Percentiles rank a stretch among this genome's conserved stretches.
Evolutionary conservation across 2,797 vertebrate genomes (phyloP).

Genomic region (Schizopygopsis malacanthus): DNA sequence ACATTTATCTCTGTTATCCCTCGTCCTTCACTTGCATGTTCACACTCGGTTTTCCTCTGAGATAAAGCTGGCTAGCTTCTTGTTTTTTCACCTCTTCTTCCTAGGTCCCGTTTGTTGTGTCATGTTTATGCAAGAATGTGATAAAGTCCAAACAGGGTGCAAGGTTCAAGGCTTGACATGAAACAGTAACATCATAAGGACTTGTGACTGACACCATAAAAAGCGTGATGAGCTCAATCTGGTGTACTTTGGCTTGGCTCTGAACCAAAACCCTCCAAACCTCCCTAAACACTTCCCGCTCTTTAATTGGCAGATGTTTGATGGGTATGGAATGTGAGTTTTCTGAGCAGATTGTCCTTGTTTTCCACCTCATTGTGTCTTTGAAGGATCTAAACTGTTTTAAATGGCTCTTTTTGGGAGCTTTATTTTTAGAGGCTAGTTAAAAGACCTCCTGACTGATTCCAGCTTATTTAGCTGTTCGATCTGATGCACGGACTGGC

Average conservation of each 20-base stretch:
- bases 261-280: background rate
- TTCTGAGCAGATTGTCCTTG: background rate
- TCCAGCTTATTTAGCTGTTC: conserved; percentile 6
- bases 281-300: conserved; percentile 9
- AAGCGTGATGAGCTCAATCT: background rate
- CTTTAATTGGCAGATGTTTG: conserved; percentile 17
- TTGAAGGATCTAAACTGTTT: conserved; percentile 15
- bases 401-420: conserved; percentile 1
- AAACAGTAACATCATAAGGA: background rate
- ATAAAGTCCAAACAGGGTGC: background rate
- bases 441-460: conserved; percentile 45
- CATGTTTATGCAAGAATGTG: conserved; percentile 35
- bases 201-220: conserved; percentile 13
- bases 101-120: background rate
- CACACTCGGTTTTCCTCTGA: background rate
- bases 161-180: conserved; percentile 2
- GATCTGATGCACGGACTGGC: conserved; percentile 41
- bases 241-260: background rate
- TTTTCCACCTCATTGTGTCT: conserved; percentile 28
- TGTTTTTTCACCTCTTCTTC: conserved; percentile 22
- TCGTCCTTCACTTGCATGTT: conserved; percentile 2
- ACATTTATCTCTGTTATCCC: background rate
- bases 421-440: conserved; percentile 42
- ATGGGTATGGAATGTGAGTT: conserved; percentile 20
- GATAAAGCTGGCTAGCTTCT: conserved; percentile 15